Evolutionary conservation across 1,140 invertebrate genomes (phyloP).

Genomic region (Camponotus floridanus): DNA sequence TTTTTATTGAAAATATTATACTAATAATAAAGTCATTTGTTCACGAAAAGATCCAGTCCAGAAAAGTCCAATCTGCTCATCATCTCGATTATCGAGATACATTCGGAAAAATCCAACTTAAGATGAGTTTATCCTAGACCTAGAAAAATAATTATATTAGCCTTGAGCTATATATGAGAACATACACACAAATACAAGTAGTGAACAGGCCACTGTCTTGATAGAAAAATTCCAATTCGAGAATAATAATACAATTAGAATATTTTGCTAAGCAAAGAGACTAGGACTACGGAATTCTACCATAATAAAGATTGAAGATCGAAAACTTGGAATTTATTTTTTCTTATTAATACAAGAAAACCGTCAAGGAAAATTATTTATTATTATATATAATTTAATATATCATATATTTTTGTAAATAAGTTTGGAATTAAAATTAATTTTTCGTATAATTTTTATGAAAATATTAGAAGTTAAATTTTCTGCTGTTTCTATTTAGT

Average conservation of each 20-base stretch:
- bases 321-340: neutral
- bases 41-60: neutral
- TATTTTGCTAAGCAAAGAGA: neutral
- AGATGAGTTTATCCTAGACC: slow-evolving; percentile 47
- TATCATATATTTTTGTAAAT: neutral
- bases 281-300: neutral
- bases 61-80: neutral
- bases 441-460: neutral
- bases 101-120: slow-evolving; percentile 20
- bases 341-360: neutral
- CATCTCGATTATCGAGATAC: neutral
- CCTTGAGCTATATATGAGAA: slow-evolving; percentile 57
- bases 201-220: slow-evolving; percentile 9
- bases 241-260: slow-evolving; percentile 15
- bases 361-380: neutral
- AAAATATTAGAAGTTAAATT: neutral
- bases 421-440: slow-evolving; percentile 5
- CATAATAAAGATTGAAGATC: neutral
- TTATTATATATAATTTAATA: neutral
- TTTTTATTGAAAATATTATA: slow-evolving; percentile 18
- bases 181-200: slow-evolving; percentile 12
- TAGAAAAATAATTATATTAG: slow-evolving; percentile 30
- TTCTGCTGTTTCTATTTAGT: neutral
- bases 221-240: slow-evolving; percentile 59
- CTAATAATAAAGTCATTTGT: neutral